Evolutionary conservation across 2,113 vertebrate species (phyloP).

Genomic region (Cervus canadensis): DNA sequence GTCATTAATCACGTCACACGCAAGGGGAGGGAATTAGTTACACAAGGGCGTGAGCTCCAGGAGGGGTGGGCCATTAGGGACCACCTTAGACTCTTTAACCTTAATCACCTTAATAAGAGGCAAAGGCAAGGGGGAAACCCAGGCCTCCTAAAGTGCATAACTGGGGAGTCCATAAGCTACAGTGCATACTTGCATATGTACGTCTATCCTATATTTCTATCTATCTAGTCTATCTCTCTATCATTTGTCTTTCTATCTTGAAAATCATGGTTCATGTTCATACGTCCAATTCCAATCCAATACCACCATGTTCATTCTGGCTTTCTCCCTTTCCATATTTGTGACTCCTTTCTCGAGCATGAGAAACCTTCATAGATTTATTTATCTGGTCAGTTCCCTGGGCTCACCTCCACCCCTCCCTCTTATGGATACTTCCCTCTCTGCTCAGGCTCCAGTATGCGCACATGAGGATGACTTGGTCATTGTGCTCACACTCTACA

Average conservation of each 20-base stretch:
- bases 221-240: not conserved
- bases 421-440: not conserved
- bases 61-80: not conserved
- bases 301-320: not conserved
- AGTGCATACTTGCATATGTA: accelerated
- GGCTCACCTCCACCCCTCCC: not conserved
- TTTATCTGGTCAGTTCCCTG: not conserved
- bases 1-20: not conserved
- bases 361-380: not conserved
- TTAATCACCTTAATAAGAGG: not conserved
- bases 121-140: not conserved
- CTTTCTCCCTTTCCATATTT: not conserved
- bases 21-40: not conserved
- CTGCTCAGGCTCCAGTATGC: not conserved
- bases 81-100: not conserved
- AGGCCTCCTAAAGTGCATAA: not conserved
- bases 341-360: not conserved
- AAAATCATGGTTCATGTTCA: not conserved
- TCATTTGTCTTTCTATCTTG: not conserved
- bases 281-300: not conserved
- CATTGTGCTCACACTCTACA: not conserved
- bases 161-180: not conserved
- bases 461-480: not conserved
- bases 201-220: not conserved
- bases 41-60: not conserved